Conservation (phyloP, 2,113 vertebrate genomes). For the Clarias macrocephalus region DNA sequence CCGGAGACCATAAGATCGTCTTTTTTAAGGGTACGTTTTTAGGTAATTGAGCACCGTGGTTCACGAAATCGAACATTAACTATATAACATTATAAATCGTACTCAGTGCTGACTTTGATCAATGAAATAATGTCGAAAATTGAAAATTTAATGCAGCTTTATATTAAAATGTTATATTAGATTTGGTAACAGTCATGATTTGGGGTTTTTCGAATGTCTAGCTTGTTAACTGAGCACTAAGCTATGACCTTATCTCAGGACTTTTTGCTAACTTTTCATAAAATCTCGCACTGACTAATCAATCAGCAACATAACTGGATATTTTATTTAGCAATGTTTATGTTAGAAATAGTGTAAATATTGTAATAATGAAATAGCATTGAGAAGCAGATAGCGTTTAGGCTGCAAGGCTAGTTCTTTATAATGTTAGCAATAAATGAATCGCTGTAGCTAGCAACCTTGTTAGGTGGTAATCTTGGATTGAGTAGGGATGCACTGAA, state of each 20-base stretch:
- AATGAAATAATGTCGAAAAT: not conserved
- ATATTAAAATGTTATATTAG: not conserved
- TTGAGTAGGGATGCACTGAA: not conserved
- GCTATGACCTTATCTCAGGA: not conserved
- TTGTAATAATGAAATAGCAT: too few species aligned
- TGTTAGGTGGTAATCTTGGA: not conserved
- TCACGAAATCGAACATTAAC: not conserved
- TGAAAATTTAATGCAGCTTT: not conserved
- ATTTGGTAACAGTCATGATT: not conserved
- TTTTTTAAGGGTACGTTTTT: conserved; percentile 89
- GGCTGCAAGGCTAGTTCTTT: not conserved
- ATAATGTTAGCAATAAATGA: not conserved
- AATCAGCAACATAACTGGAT: not conserved
- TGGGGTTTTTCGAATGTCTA: not conserved
- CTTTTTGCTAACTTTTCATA: not conserved
- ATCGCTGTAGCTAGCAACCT: not conserved
- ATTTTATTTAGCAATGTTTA: not conserved
- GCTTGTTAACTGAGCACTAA: not conserved
- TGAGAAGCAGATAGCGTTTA: not conserved
- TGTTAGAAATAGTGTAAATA: not conserved
- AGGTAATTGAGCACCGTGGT: not conserved
- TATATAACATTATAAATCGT: not conserved
- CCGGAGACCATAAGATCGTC: conserved; percentile 91
- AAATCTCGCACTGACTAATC: not conserved
- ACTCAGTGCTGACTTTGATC: not conserved